Base-by-base conservation (phyloP, 2,113 vertebrate species). In the Charina bottae region DNA sequence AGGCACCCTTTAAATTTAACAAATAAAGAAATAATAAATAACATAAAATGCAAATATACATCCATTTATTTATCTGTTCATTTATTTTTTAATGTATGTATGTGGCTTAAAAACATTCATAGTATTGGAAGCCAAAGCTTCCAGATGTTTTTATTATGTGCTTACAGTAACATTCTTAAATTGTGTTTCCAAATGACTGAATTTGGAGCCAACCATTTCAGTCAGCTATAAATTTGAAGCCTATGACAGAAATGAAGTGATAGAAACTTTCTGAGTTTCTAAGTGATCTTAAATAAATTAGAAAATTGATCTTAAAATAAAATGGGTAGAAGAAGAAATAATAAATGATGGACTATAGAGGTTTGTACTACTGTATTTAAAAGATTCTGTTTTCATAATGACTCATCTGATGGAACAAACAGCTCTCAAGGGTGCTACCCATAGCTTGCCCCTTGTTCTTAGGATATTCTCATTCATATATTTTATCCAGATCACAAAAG, bases 341-440 rank as follows among this genome's bases (percentile, higher is more conserved):
- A 33, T 37, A 72, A 37, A 78, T 37, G 49, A 85, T 5, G 23
- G 21, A 2, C 0, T 28, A 1, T 21, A 33, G 19, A 19, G 26
- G 0, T 56, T 0, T 0, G 17, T 21, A 6, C 33, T 62, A 3
- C 15, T 2, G 0, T 15, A 78, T 1, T 0, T 17, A 91, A 15
- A 1, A 28, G 53, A n/a, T n/a, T 17, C 72, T 78, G 3, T 64
- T 64, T 89, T 60, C 46, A n/a, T 72, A n/a, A 62, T 64, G 15
- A 58, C 3, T 17, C 42, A 64, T 58, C 46, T 6, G 26, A 49
- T 68, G 21, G 17, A 62, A 23, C 46, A 89, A 19, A 53, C 23
- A 60, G 46, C 5, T 24, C 46, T 42, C 46, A 68, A 26, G 4
- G 4, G 0, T 49, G 42, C 59, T 54, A 28, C 4, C 7, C 6